These are phyloP conservation scores for Oxygymnocypris stewartii DNA, from an alignment of 2,113 vertebrate species.

Conservation along the genomic window DNA sequence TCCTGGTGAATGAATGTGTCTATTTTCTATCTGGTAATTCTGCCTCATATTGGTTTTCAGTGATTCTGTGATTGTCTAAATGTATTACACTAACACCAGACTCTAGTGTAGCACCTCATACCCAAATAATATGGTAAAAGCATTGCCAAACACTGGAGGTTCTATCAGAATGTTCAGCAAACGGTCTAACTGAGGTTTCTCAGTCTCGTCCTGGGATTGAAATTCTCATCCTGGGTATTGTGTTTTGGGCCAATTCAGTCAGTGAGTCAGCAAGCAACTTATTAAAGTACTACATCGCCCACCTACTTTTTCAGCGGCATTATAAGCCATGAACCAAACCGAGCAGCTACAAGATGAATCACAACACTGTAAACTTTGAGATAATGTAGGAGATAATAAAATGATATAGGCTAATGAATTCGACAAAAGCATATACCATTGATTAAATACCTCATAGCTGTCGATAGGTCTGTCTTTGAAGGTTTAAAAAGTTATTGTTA, in stretches of 20 bases:
- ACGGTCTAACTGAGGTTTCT: constrained; percentile 7
- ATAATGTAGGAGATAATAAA: background rate
- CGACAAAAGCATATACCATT: background rate
- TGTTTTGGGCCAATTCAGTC: constrained; percentile 53
- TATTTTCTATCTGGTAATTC: constrained; percentile 57
- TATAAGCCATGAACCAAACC: background rate
- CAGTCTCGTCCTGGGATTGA: constrained; percentile 42
- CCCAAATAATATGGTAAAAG: constrained; percentile 16
- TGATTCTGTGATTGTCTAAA: constrained; percentile 37
- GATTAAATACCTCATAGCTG: background rate
- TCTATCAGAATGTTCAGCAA: constrained; percentile 46
- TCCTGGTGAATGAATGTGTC: constrained; percentile 58
- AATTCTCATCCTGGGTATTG: background rate
- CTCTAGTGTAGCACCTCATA: constrained; percentile 14
- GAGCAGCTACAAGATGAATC: background rate
- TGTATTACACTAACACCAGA: constrained; percentile 20
- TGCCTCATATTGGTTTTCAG: constrained; percentile 50
- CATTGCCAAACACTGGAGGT: constrained; percentile 38
- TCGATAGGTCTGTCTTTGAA: background rate
- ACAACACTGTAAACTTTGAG: background rate
- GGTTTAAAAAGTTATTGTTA: background rate
- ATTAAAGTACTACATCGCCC: constrained; percentile 52
- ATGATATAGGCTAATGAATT: background rate
- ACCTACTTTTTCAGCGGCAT: background rate
- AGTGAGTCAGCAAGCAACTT: constrained; percentile 57